phyloP scores from a whole-genome alignment of 2,797 vertebrate genomes.

The Gastrophryne carolinensis region DNA sequence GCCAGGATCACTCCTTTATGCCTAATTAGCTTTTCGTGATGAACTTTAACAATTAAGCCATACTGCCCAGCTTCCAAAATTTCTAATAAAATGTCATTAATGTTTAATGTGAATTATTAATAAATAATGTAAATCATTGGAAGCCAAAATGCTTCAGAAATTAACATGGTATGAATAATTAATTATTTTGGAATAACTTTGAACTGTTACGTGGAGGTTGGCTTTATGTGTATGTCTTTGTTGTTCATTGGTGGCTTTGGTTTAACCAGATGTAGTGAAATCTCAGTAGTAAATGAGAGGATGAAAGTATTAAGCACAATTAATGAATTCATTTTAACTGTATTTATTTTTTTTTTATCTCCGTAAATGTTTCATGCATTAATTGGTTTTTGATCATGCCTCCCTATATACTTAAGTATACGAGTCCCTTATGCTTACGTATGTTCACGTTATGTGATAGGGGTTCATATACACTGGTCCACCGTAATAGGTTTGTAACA shows the following conservation, averaged over 20 bases:
- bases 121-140: constrained; percentile 73
- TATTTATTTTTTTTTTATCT: too few relatives aligned
- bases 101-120: constrained; percentile 76
- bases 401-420: too few relatives aligned
- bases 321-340: too few relatives aligned
- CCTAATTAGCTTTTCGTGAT: constrained; percentile 42
- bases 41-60: constrained; percentile 60
- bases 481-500: too few relatives aligned
- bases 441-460: too few relatives aligned
- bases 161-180: constrained; percentile 68
- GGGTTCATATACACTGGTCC: too few relatives aligned
- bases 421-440: too few relatives aligned
- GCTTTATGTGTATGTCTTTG: constrained; percentile 25
- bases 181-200: constrained; percentile 50
- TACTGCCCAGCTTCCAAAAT: constrained; percentile 57
- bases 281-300: too few relatives aligned
- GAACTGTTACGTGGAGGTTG: constrained; percentile 14
- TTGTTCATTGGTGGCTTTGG: neutral
- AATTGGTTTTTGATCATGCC: too few relatives aligned
- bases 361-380: too few relatives aligned
- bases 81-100: constrained; percentile 73
- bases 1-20: constrained; percentile 18
- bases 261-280: neutral
- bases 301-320: too few relatives aligned
- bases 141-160: constrained; percentile 68